Evolutionary conservation across 2,888 invertebrate species (phyloP).

Genomic region (Eudemis profundana): DNA sequence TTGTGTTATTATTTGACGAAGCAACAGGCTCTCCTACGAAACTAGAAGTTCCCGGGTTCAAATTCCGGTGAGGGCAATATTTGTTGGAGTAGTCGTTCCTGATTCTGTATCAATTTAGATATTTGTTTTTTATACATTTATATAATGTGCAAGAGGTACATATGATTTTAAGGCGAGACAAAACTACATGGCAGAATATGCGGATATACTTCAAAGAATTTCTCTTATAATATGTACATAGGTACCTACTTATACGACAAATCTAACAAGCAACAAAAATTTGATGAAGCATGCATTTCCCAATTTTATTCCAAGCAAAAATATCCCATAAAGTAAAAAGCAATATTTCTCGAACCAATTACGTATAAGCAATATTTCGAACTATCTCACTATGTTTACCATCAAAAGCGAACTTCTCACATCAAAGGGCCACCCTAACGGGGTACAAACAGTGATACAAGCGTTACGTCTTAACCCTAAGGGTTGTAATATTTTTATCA

Average conservation of each 20-base stretch:
- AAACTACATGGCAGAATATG: no score
- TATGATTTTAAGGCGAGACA: no score
- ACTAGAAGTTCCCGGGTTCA: no score
- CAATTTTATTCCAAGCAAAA: background rate
- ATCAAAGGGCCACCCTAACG: conserved; percentile 43
- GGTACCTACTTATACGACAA: background rate
- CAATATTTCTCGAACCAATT: conserved; percentile 35
- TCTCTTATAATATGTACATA: no score
- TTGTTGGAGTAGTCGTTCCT: no score
- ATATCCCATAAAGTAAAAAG: conserved; percentile 18
- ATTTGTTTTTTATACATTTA: no score
- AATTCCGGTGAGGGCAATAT: no score
- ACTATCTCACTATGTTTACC: conserved; percentile 46
- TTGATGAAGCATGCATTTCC: background rate
- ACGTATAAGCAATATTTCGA: conserved; percentile 45
- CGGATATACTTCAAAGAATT: no score
- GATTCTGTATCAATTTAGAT: no score
- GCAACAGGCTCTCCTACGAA: no score
- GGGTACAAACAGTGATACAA: conserved; percentile 40
- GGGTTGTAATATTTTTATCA: conserved; percentile 44
- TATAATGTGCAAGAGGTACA: no score
- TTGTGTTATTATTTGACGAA: no score
- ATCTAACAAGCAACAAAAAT: background rate
- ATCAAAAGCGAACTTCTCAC: conserved; percentile 40
- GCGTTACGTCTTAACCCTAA: conserved; percentile 42